Evolutionary conservation across 37 sponge, comb jelly and placozoan species (phyloP).

Genomic region (Agelas oroides): DNA sequence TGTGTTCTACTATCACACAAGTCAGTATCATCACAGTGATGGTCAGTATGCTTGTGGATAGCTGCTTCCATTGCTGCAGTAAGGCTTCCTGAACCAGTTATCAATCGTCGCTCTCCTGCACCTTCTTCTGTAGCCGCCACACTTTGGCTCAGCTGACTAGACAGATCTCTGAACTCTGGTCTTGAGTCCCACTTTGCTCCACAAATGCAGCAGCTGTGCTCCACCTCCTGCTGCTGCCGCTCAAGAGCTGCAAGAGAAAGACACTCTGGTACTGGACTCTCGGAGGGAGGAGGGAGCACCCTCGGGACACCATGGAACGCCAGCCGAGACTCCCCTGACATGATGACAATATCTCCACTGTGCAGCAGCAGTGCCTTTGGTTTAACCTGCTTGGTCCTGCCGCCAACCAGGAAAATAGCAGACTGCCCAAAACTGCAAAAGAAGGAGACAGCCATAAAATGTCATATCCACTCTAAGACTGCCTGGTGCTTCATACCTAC

Average conservation of each 20-base stretch:
- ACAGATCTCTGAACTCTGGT: too few species aligned
- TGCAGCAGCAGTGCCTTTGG: slow-evolving; percentile 74
- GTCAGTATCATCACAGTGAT: too few species aligned
- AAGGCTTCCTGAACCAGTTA: too few species aligned
- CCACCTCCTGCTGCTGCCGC: background rate
- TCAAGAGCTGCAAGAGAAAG: slow-evolving; percentile 8
- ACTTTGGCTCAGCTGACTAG: background rate
- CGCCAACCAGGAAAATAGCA: slow-evolving; percentile 92
- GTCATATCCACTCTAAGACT: too few species aligned
- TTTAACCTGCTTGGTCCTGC: slow-evolving; percentile 54
- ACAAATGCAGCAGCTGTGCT: background rate
- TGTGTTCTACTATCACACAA: too few species aligned
- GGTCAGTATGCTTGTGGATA: too few species aligned
- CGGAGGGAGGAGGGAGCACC: slow-evolving; percentile 49
- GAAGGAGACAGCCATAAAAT: background rate
- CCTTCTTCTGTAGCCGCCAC: too few species aligned
- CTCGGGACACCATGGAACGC: slow-evolving; percentile 92
- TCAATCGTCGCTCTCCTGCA: too few species aligned
- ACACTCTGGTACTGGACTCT: slow-evolving; percentile 20
- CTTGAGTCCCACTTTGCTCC: background rate
- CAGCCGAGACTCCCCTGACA: slow-evolving; percentile 83
- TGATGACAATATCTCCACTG: slow-evolving; percentile 91
- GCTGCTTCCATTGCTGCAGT: too few species aligned
- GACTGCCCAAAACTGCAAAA: slow-evolving; percentile 88
- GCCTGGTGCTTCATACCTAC: too few species aligned